Base-by-base conservation (phyloP, 2,888 invertebrate genomes). In the Limnephilus auricula region DNA sequence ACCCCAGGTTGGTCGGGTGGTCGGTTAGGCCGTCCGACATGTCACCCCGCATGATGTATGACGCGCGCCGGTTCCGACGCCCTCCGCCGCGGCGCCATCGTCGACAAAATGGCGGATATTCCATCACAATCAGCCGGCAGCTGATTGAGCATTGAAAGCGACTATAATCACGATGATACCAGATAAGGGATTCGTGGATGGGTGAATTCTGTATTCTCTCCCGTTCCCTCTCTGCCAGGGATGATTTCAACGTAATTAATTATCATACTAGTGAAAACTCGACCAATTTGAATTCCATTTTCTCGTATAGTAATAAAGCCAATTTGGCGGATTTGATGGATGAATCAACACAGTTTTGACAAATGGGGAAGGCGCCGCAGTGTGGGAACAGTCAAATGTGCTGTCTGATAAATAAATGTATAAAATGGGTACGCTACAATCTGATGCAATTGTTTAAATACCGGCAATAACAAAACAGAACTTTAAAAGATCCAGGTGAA, bases 71-170 rank as follows among this genome's bases (percentile, higher is more conserved):
- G 90, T 45, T 89, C 45, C 89, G 89, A 83, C 50, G 32, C 50
- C 82, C 50, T 25, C 83, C 83, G 83, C 83, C 79, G 65, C 65
- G 45, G 87, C 86, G 89, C 88, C 82, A 30, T 13, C 79, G 79
- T 83, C 45, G 84, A 85, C 91, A 84, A 89, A 89, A 89, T 91
- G 91, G 91, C 89, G 91, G 91, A 91, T 78, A 50, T 78, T 84
- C 84, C 89, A 84, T 91, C 89, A 89, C 89, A 89, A 89, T 91
- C 89, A 84, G 91, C 32, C 86, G 80, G 30, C 34, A 40, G 85
- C 45, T 79, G 85, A 90, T 90, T 45, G 86, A 85, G 65, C 86
- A 85, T 78, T 79, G 65, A 85, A 90, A 85, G 79, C 31, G 65
- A 78, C 80, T 31, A 87, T 30, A 80, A 87, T 90, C 79, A 34